These are phyloP conservation scores for Pilophorus perplexus DNA, from an alignment of 2,888 invertebrate genomes.

Conservation along the genomic window DNA sequence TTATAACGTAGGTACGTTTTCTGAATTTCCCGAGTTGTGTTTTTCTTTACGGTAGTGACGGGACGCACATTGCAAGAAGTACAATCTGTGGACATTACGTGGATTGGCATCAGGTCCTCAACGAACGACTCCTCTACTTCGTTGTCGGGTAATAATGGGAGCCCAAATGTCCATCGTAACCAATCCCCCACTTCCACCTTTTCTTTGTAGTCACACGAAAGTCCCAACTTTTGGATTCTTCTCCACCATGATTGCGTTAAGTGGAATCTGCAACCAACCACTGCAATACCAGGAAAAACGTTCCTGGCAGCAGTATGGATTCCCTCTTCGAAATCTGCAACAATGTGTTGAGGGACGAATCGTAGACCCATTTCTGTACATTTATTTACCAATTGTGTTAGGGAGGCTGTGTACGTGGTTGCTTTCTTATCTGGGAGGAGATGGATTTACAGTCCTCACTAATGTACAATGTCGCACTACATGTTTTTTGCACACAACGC, in stretches of 20 bases:
- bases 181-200: not conserved
- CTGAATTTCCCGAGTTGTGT: not conserved
- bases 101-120: constrained; percentile 8
- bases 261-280: not conserved
- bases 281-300: not conserved
- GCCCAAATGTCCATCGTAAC: not conserved
- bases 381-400: too few relatives aligned
- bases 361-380: not conserved
- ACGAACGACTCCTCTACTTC: constrained; percentile 10
- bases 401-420: too few relatives aligned
- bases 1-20: not conserved
- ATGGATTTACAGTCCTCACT: too few relatives aligned
- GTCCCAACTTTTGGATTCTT: not conserved
- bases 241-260: not conserved
- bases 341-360: not conserved
- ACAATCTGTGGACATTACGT: not conserved
- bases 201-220: not conserved
- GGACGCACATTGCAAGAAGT: not conserved
- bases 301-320: not conserved
- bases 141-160: not conserved
- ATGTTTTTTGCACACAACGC: too few relatives aligned
- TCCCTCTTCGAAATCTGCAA: constrained; percentile 6
- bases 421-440: too few relatives aligned
- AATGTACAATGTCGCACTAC: too few relatives aligned
- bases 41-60: not conserved